These are phyloP conservation scores for Caenorhabditis sp. DNA, from an alignment of 2,888 invertebrate species.

Conservation along the genomic window DNA sequence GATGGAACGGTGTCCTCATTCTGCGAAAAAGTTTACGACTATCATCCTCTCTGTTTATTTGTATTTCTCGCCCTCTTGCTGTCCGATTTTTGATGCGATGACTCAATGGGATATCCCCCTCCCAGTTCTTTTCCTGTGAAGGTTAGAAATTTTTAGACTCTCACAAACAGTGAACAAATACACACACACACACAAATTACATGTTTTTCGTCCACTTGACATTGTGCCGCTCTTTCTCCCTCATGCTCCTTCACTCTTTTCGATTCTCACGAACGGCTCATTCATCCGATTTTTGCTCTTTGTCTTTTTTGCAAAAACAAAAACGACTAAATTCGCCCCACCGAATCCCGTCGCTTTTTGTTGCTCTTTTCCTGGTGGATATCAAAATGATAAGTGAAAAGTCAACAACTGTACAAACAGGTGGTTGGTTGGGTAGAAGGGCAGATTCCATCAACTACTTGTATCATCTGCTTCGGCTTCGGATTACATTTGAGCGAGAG, in stretches of 20 bases:
- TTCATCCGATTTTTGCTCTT: slow-evolving; percentile 14
- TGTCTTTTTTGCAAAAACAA: slow-evolving; percentile 16
- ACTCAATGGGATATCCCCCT: slow-evolving; percentile 14
- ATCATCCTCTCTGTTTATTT: slow-evolving; percentile 17
- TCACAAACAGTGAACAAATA: slow-evolving; percentile 29
- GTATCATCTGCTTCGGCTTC: too few relatives aligned
- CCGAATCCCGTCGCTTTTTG: slow-evolving; percentile 16
- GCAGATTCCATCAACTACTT: too few relatives aligned
- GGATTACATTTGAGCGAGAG: too few relatives aligned
- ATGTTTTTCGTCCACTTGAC: slow-evolving; percentile 51
- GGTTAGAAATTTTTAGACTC: not conserved
- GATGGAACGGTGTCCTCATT: not conserved
- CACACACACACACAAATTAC: slow-evolving; percentile 11
- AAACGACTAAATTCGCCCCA: too few relatives aligned
- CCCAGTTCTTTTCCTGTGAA: not conserved
- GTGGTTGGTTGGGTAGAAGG: slow-evolving; percentile 31
- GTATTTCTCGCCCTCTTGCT: slow-evolving; percentile 17
- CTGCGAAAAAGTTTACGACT: not conserved
- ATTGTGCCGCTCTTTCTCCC: slow-evolving; percentile 26
- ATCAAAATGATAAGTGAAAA: slow-evolving; percentile 56
- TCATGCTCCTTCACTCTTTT: slow-evolving; percentile 7
- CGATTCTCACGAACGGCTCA: not conserved
- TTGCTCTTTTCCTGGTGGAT: slow-evolving; percentile 30
- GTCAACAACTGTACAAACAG: slow-evolving; percentile 53
- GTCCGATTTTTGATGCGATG: slow-evolving; percentile 24